Base-by-base conservation (phyloP, 2,797 vertebrate species). In the Loris lydekkerianus region DNA sequence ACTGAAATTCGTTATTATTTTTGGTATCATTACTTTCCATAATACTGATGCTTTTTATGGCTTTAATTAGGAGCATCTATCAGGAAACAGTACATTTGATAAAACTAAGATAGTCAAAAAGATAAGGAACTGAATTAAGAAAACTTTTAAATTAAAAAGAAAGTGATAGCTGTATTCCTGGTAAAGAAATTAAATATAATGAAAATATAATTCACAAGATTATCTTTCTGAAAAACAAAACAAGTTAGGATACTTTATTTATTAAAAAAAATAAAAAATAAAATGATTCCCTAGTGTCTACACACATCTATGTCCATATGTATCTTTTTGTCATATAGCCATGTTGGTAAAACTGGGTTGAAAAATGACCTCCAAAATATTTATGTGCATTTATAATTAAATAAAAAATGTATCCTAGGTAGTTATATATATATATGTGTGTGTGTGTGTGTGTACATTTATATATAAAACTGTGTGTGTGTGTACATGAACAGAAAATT, bases 111-210 rank as follows among this genome's bases (percentile, higher is more conserved):
- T 37, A 65, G 31, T n/a, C 46, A 84, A 93, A 93, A 40, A 67
- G 15, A 78, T 86, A 80, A 95, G 70, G 94, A 87, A 78, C 49
- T 31, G 93, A 95, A 90, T 93, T 82, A 94, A 67, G 49, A 95
- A 92, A 87, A 84, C 11, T 89, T 94, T 3, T 78, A 37, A 94
- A 90, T 96, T 92, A 87, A 93, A 93, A 93, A 63, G 61, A 95
- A 96, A 96, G 86, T 75, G 43, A 95, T 84, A 95, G 20, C n/a
- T 88, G n/a, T 43, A 95, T 73, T 85, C 43, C 31, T 88, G 61
- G 73, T 83, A 65, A 95, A 88, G 73, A 96, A 95, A 96, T 95
- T 94, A 95, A 97, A 72, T 83, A 89, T 67, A 95, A 96, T 92
- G 58, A 95, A 97, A 88, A 88, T 90, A 78, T 13, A 93, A 25